Conservation (phyloP, 1,140 invertebrate species). For the Helicoverpa zea region DNA sequence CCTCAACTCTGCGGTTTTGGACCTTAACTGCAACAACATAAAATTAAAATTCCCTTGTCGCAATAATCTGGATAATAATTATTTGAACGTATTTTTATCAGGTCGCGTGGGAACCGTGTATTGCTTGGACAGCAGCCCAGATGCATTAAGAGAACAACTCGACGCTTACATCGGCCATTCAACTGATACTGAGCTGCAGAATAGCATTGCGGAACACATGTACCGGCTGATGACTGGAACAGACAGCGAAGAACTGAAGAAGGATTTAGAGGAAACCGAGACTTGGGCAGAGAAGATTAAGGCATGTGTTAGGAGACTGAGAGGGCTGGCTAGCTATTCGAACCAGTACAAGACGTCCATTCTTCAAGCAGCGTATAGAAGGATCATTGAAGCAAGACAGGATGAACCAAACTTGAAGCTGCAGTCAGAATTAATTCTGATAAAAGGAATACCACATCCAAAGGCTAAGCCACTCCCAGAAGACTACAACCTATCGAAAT, state of each 20-base stretch:
- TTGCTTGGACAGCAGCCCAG: constrained; percentile 57
- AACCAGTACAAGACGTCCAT: constrained; percentile 52
- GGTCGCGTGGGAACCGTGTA: constrained; percentile 44
- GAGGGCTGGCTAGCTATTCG: constrained; percentile 40
- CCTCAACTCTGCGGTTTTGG: not conserved
- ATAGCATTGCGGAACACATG: constrained; percentile 23
- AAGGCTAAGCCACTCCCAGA: constrained; percentile 18
- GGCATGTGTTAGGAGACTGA: constrained; percentile 41
- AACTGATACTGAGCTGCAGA: constrained; percentile 42
- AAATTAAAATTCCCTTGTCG: not conserved
- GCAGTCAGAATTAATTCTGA: constrained; percentile 55
- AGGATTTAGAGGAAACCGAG: constrained; percentile 31
- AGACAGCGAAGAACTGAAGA: constrained; percentile 20
- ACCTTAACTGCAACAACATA: not conserved
- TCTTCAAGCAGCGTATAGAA: constrained; percentile 50
- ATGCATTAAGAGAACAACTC: constrained; percentile 52
- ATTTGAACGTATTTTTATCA: constrained; percentile 21
- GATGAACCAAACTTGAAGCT: constrained; percentile 54
- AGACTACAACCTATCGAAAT: constrained; percentile 57
- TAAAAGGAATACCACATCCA: constrained; percentile 52
- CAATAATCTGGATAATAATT: not conserved
- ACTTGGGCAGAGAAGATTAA: constrained; percentile 53
- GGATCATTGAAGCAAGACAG: constrained; percentile 44
- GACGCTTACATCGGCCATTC: constrained; percentile 48
- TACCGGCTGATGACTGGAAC: constrained; percentile 42